Evolutionary conservation across 2,797 vertebrate genomes (phyloP), one percentile per base, ranked within the genome.

Genomic region (Carduelis carduelis): DNA sequence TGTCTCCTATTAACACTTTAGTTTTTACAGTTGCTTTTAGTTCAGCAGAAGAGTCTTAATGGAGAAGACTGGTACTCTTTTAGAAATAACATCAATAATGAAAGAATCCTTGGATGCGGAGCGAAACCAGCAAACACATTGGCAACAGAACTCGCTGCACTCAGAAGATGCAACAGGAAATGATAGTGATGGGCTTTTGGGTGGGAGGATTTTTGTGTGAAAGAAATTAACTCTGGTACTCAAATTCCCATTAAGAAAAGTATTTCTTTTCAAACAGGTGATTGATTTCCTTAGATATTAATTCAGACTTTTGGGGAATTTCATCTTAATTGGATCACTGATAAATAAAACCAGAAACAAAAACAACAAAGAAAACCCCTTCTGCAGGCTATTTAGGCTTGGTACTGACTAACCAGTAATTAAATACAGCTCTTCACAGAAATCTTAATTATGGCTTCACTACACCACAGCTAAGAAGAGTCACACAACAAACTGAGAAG

Each of bases 71-170:
- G 82, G 72, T 84, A 85, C 89, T 70, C 61, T 92, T 95, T 87
- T 85, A 85, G 79, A 94, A 96, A 83, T 52, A 71, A 83, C 81
- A 96, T 95, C 50, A 96, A 96, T 96, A 94, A 95, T 93, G 81
- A 80, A 97, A 92, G 93, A 95, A 93, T 71, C 64, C 76, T 92
- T 90, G 94, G 92, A 94, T 79, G 74, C 44, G 75, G 83, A 87
- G 80, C 76, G 90, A 96, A 95, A 80, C 84, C 91, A 95, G 90
- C 59, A 79, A 80, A 86, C 57, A 88, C 87, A 90, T 3, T 97
- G 91, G 93, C 93, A 96, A 76, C 78, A 90, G 81, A 93, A 84
- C 71, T 92, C 14, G 0, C 44, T 66, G 47, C 68, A 88, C 56
- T 93, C 88, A 30, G 43, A 76, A 86, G 23, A 91, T 93, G 32